Evolutionary conservation across 1,140 invertebrate species (phyloP), one percentile per base, ranked within the genome.

Genomic region (Meteorus sp.): DNA sequence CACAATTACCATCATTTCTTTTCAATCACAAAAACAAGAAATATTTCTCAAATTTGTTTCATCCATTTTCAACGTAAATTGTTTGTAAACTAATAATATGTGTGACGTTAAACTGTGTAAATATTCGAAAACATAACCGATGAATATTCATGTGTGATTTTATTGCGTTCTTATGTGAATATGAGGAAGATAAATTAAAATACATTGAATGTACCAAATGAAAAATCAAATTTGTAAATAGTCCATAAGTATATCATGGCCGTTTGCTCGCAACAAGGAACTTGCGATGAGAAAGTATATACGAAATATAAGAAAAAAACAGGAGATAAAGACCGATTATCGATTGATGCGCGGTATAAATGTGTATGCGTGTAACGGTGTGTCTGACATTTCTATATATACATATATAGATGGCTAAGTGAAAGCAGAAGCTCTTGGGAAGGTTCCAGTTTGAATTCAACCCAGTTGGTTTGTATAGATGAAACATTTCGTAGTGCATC

Each of bases 201-300:
- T 41, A 54, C 27, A 23, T 19, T 17, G 56, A 52, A n/a, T 56
- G 41, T 43, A 25, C 37, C 50, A 43, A 15, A 15, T 56, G 63
- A 41, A 55, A 52, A 70, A 73, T 68, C 57, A 68, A 71, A 69
- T 43, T 17, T 70, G 69, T 71, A 71, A 61, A 73, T 73, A 73
- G 54, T 64, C 45, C 61, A 66, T 69, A 68, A 69, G 60, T 67
- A 61, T 44, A 25, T 23, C 22, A 29, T 48, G 25, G 25, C 5
- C 13, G 25, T 29, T 25, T 25, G 25, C 20, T 48, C 27, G 7
- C n/a, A 7, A 22, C 23, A 48, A n/a, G n/a, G n/a, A n/a, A n/a
- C n/a, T n/a, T n/a, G n/a, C n/a, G n/a, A n/a, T n/a, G n/a, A n/a
- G n/a, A n/a, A n/a, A n/a, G n/a, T n/a, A n/a, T n/a, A n/a, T n/a